A percentile compares a stretch with the other conserved stretches of the same genome.
These are phyloP conservation scores for Saguinus imperator DNA, from an alignment of 2,113 vertebrate genomes.

Conservation along the genomic window DNA sequence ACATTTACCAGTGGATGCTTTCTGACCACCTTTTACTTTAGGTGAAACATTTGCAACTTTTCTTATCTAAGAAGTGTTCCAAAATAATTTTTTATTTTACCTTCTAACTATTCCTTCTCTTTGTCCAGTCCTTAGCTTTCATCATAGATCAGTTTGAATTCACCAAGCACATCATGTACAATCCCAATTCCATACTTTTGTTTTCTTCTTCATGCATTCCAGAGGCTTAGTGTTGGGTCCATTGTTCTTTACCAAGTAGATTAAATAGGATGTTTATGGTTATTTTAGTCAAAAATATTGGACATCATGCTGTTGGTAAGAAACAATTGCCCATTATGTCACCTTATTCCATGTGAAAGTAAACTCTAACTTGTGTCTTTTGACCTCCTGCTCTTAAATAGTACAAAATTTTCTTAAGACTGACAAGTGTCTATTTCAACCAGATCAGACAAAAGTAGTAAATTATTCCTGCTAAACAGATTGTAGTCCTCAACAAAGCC, in stretches of 20 bases:
- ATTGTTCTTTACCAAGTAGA: background rate
- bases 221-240: background rate
- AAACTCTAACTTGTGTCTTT: background rate
- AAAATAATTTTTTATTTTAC: background rate
- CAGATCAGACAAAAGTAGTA: constrained; percentile 60
- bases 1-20: background rate
- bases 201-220: background rate
- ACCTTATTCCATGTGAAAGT: background rate
- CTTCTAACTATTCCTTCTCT: background rate
- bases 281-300: constrained; percentile 24
- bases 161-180: no score
- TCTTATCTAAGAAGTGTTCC: background rate
- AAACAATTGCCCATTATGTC: background rate
- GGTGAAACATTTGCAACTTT: background rate
- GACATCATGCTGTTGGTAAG: background rate
- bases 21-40: constrained; percentile 8
- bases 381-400: background rate
- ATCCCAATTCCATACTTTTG: background rate
- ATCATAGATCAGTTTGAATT: background rate
- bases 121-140: background rate
- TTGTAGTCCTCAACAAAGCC: constrained; percentile 70
- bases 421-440: constrained; percentile 20
- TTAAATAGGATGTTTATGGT: background rate
- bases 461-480: constrained; percentile 65
- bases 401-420: constrained; percentile 45